Conservation (phyloP, 1,140 invertebrate genomes). For the Drosophila micromelanica region DNA sequence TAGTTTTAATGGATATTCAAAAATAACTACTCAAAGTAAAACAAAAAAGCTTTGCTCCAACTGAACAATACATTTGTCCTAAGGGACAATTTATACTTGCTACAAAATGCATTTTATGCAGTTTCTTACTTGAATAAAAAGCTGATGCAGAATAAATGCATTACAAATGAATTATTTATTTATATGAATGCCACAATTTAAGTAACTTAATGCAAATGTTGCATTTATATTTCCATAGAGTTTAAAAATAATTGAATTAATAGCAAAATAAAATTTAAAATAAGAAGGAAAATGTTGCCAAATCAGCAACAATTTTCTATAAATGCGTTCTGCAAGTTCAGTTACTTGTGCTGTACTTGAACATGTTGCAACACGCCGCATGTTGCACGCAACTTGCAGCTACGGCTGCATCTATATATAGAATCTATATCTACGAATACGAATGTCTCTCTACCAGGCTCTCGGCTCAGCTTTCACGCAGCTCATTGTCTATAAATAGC, state of each 20-base stretch:
- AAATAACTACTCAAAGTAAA: background rate
- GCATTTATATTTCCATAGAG: background rate
- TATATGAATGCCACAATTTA: background rate
- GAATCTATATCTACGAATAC: background rate
- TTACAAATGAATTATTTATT: background rate
- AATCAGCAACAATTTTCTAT: slow-evolving; percentile 1
- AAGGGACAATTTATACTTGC: background rate
- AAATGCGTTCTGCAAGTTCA: background rate
- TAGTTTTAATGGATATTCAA: background rate
- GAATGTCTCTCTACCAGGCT: background rate
- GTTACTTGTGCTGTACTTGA: background rate
- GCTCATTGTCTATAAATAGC: slow-evolving; percentile 71
- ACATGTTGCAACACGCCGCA: background rate
- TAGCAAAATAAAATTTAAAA: background rate
- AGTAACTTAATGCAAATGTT: background rate
- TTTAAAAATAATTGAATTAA: background rate
- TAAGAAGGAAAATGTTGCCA: background rate
- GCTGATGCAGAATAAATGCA: background rate
- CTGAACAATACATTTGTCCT: background rate
- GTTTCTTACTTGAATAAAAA: background rate
- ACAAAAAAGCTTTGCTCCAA: slow-evolving; percentile 6
- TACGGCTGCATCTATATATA: slow-evolving; percentile 7
- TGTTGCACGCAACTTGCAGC: slow-evolving; percentile 18
- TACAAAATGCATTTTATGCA: background rate
- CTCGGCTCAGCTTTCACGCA: slow-evolving; percentile 35